Evolutionary conservation across 2,797 vertebrate species (phyloP).

Genomic region (Hipposideros larvatus): DNA sequence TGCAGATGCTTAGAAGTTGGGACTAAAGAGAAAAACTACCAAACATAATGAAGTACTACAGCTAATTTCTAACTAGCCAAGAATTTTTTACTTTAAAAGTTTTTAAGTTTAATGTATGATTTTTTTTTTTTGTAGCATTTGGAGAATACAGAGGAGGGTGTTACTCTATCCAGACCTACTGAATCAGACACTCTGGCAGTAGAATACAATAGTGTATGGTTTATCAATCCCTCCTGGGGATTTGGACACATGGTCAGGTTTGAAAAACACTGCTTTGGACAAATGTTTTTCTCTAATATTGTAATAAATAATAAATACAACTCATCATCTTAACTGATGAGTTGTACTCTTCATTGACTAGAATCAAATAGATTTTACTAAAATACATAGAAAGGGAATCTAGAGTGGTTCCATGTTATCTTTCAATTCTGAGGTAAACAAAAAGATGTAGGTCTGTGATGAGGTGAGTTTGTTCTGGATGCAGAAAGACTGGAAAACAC

Average conservation of each 20-base stretch:
- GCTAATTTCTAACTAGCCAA: background rate
- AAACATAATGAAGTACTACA: background rate
- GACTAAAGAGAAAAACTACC: background rate
- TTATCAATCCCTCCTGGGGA: background rate
- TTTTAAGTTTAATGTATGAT: background rate
- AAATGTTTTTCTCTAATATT: background rate
- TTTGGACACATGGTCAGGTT: background rate
- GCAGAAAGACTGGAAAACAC: background rate
- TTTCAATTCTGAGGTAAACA: background rate
- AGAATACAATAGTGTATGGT: background rate
- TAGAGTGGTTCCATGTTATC: background rate
- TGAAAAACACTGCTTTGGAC: background rate
- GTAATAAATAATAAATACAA: background rate
- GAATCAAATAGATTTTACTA: background rate
- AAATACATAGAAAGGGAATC: background rate
- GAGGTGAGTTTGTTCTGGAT: background rate
- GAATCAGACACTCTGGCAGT: background rate
- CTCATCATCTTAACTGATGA: background rate
- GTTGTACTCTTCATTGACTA: background rate
- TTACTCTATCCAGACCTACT: background rate
- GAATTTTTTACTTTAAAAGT: background rate
- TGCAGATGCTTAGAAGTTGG: background rate
- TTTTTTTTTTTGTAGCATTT: background rate
- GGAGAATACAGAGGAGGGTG: background rate
- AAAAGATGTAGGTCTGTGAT: background rate